These are phyloP conservation scores for Dasysyrphus albostriatus DNA, from an alignment of 2,888 invertebrate species.

Conservation along the genomic window DNA sequence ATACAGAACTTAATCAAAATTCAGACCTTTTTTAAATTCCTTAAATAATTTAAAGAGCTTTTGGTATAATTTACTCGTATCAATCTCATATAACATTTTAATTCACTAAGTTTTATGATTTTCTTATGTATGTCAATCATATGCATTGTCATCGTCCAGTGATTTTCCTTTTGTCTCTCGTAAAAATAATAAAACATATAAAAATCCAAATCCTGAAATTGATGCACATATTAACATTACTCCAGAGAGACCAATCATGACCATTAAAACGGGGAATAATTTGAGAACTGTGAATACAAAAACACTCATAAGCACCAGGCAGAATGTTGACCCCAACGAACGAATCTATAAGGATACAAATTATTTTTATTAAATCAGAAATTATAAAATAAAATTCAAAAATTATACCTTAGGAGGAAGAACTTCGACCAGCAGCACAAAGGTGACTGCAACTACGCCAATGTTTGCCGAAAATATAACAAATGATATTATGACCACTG, in stretches of 20 bases:
- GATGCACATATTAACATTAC: constrained; percentile 81
- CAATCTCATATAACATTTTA: constrained; percentile 31
- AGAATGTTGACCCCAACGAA: constrained; percentile 79
- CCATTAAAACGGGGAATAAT: constrained; percentile 80
- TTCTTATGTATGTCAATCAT: constrained; percentile 26
- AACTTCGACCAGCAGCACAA: constrained; percentile 81
- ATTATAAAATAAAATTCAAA: not conserved
- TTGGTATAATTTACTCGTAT: constrained; percentile 38
- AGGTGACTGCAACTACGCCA: constrained; percentile 81
- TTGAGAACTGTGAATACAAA: constrained; percentile 80
- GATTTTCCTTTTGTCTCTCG: constrained; percentile 82
- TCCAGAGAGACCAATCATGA: constrained; percentile 78
- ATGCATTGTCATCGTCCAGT: constrained; percentile 78
- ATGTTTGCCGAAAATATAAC: constrained; percentile 80
- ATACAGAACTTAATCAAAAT: not conserved
- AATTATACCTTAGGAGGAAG: constrained; percentile 80
- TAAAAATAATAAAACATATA: constrained; percentile 80
- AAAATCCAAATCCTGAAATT: constrained; percentile 78
- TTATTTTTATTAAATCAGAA: not conserved
- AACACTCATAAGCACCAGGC: constrained; percentile 78
- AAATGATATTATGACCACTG: constrained; percentile 80
- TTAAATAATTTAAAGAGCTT: constrained; percentile 41
- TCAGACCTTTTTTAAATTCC: not conserved
- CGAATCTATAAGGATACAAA: constrained; percentile 79
- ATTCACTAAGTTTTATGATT: constrained; percentile 37